Percentiles rank a stretch among this genome's conserved stretches.
Conservation (phyloP, 1,140 invertebrate genomes). For the Drosophila takahashii region DNA sequence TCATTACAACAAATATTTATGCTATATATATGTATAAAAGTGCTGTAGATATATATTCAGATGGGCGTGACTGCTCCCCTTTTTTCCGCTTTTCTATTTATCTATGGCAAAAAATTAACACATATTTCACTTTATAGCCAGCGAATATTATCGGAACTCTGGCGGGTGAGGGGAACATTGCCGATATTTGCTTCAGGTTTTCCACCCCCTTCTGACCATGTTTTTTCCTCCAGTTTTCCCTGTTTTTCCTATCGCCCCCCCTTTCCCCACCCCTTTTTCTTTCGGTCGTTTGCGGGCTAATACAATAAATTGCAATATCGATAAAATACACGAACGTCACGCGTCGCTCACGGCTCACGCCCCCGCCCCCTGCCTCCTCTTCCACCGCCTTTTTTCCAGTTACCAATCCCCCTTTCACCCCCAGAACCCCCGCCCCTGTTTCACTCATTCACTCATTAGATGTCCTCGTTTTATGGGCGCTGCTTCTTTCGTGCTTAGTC, state of each 20-base stretch:
- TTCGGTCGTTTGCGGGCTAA: conserved; percentile 47
- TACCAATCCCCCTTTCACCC: neutral
- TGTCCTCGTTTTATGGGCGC: conserved; percentile 58
- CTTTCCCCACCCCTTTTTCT: neutral
- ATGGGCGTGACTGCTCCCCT: conserved; percentile 41
- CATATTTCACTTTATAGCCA: conserved; percentile 80
- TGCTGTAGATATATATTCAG: neutral
- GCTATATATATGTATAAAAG: neutral
- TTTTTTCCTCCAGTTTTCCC: neutral
- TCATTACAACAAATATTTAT: conserved; percentile 78
- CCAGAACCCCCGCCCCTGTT: neutral
- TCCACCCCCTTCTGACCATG: neutral
- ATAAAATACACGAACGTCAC: conserved; percentile 82
- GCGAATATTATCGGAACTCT: conserved; percentile 62
- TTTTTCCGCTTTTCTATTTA: conserved; percentile 11
- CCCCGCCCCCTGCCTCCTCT: neutral
- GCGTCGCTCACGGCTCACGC: conserved; percentile 64
- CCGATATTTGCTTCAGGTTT: conserved; percentile 8
- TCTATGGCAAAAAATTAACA: conserved; percentile 68
- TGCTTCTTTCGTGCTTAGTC: conserved; percentile 34
- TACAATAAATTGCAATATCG: conserved; percentile 83
- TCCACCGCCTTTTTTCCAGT: neutral
- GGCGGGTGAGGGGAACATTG: neutral
- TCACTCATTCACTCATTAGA: conserved; percentile 53
- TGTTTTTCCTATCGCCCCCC: neutral